Percentiles rank a stretch among this genome's conserved stretches.
Conservation (phyloP, 2,888 invertebrate species). For the Protophormia terraenovae region DNA sequence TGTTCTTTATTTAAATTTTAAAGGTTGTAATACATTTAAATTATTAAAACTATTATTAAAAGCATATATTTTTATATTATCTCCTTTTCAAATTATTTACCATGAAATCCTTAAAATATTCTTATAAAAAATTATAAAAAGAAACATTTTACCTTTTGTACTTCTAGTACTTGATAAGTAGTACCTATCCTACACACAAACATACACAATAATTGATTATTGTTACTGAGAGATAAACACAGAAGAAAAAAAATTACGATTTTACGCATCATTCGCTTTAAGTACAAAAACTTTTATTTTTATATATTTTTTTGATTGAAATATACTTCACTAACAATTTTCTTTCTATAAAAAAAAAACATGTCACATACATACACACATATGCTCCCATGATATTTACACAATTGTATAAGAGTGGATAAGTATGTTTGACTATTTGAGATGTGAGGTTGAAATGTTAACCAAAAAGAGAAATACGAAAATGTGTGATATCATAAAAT, state of each 20-base stretch:
- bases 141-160: background rate
- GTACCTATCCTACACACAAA: no score
- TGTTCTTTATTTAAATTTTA: no score
- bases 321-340: background rate
- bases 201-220: background rate
- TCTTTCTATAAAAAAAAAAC: background rate
- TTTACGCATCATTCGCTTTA: background rate
- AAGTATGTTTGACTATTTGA: background rate
- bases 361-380: background rate
- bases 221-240: background rate
- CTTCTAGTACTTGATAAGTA: background rate
- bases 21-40: no score
- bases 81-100: no score
- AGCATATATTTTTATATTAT: no score
- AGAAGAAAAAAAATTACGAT: background rate
- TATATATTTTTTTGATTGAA: background rate
- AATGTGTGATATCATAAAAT: conserved; percentile 13
- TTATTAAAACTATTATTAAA: no score
- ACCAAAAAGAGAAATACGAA: background rate
- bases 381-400: background rate
- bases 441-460: background rate
- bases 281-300: background rate
- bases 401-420: background rate
- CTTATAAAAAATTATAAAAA: no score
- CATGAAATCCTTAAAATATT: no score